Conservation (phyloP, 23 tunicate species). For the Ciona savignyi region DNA sequence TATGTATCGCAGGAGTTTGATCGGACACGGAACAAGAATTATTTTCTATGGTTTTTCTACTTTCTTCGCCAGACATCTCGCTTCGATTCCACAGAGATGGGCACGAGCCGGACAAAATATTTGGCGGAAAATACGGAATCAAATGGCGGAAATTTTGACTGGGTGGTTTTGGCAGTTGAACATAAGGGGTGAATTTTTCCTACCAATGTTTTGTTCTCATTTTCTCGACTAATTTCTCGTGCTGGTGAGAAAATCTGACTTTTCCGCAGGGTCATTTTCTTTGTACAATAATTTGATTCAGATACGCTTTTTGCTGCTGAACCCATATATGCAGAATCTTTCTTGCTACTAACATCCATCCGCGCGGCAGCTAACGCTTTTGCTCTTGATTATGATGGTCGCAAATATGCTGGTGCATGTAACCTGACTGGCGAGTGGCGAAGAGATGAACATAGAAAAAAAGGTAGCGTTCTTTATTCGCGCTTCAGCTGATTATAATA, state of each 20-base stretch:
- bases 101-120: slow-evolving; percentile 17
- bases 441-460: no score
- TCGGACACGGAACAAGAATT: background rate
- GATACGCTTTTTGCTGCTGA: background rate
- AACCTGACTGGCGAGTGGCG: no score
- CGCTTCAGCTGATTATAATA: no score
- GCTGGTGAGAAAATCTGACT: slow-evolving; percentile 48
- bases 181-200: slow-evolving; percentile 37
- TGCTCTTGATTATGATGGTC: no score
- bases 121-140: slow-evolving; percentile 49
- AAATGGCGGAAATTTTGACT: slow-evolving; percentile 30
- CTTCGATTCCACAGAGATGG: background rate
- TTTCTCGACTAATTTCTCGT: slow-evolving; percentile 13
- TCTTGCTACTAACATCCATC: background rate
- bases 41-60: background rate
- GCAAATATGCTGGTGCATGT: no score
- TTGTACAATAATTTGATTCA: background rate
- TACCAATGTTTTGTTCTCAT: background rate
- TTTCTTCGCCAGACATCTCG: background rate
- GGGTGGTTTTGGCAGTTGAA: background rate
- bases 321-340: background rate
- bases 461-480: no score
- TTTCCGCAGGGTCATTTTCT: slow-evolving; percentile 15
- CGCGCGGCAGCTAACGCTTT: background rate
- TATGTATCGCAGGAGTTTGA: background rate